These are phyloP conservation scores for Nephrotoma guestfalica DNA, from an alignment of 2,888 invertebrate species.

Conservation along the genomic window DNA sequence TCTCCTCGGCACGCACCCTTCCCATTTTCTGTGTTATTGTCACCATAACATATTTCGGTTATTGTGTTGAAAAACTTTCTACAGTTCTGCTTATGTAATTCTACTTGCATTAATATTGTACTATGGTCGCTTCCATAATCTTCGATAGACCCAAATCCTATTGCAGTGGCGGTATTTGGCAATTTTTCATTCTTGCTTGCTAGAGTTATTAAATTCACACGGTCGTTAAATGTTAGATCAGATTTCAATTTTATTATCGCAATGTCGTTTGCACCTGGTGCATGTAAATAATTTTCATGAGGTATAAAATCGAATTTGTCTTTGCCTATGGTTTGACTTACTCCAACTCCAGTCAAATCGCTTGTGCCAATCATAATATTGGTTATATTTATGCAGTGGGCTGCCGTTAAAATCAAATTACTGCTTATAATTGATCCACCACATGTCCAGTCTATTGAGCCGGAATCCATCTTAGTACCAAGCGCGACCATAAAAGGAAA, in stretches of 20 bases:
- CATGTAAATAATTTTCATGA: not conserved
- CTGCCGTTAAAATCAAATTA: conserved; percentile 25
- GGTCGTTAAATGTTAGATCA: not conserved
- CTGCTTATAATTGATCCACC: conserved; percentile 23
- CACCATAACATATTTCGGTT: not conserved
- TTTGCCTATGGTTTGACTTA: not conserved
- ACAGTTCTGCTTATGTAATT: not conserved
- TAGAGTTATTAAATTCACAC: not conserved
- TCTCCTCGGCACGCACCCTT: not conserved
- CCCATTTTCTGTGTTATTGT: not conserved
- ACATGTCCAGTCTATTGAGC: conserved; percentile 7
- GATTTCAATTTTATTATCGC: not conserved
- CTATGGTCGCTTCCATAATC: not conserved
- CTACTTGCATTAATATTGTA: not conserved
- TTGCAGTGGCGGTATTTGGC: not conserved
- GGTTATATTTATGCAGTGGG: conserved; percentile 22
- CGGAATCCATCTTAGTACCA: not conserved
- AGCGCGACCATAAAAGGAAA: not conserved
- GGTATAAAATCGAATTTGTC: not conserved
- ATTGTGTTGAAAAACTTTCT: not conserved
- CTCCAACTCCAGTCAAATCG: not conserved
- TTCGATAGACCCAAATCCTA: not conserved
- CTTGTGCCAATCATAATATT: not conserved
- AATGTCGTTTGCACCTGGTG: not conserved
- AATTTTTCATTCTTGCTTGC: not conserved